Conservation (phyloP, 2,888 invertebrate genomes). For the Stratiomys singularior region DNA sequence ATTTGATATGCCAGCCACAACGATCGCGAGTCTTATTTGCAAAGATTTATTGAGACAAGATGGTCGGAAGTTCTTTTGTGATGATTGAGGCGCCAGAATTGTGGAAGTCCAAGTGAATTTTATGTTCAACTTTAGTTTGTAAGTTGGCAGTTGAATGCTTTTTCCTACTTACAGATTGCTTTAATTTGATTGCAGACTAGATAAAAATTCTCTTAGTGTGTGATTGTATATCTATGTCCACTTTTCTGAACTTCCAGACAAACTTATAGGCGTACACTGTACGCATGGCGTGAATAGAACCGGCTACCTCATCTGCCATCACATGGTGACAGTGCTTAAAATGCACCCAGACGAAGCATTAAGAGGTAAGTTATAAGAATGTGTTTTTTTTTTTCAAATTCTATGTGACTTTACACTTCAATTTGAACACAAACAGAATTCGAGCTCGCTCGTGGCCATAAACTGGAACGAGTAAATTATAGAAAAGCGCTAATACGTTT, state of each 20-base stretch:
- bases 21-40: not conserved
- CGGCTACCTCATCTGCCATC: constrained; percentile 81
- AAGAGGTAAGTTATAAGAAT: constrained; percentile 68
- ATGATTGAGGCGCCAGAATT: constrained; percentile 7
- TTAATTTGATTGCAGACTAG: no score
- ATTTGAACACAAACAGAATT: constrained; percentile 66
- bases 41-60: not conserved
- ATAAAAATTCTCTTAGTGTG: no score
- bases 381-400: no score
- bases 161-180: no score
- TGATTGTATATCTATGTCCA: no score
- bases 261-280: constrained; percentile 81
- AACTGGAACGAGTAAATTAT: constrained; percentile 73
- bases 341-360: constrained; percentile 70
- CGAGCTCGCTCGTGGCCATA: constrained; percentile 73
- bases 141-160: no score
- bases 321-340: constrained; percentile 73
- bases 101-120: no score
- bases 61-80: constrained; percentile 21
- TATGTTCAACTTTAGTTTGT: no score
- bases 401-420: constrained; percentile 14
- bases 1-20: constrained; percentile 24
- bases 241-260: constrained; percentile 72
- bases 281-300: constrained; percentile 85
- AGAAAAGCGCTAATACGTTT: constrained; percentile 57